Conservation (phyloP, 2,113 vertebrate genomes). For the Ploceus nigricollis region DNA sequence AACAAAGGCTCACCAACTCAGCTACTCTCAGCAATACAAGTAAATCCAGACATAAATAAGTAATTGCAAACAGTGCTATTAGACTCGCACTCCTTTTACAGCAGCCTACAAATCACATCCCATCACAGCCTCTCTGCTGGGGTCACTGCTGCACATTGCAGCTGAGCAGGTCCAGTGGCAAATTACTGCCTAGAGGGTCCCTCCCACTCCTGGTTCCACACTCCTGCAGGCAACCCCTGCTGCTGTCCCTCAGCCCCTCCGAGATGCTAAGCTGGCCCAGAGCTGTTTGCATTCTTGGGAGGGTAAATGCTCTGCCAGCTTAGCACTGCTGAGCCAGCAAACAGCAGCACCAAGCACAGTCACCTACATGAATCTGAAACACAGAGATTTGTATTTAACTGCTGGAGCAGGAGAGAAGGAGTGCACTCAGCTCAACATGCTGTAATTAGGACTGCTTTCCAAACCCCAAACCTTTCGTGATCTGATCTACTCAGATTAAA, state of each 20-base stretch:
- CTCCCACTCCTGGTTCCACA: not conserved
- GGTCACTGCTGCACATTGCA: not conserved
- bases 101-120: not conserved
- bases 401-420: not conserved
- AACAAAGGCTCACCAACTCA: not conserved
- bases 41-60: not conserved
- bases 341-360: not conserved
- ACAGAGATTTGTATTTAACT: not conserved
- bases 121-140: not conserved
- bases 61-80: not conserved
- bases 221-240: not conserved
- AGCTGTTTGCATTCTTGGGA: not conserved
- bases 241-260: not conserved
- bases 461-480: accelerated
- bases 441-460: not conserved
- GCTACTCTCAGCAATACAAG: not conserved
- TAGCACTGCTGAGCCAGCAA: not conserved
- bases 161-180: not conserved
- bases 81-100: not conserved
- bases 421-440: not conserved
- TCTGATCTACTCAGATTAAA: not conserved
- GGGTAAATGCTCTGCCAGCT: not conserved
- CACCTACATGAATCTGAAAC: not conserved
- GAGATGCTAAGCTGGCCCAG: accelerated
- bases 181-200: not conserved